Percentiles rank a stretch among this genome's conserved stretches.
phyloP scores from a whole-genome alignment of 1,140 invertebrate species.

The Caerostris darwini region DNA sequence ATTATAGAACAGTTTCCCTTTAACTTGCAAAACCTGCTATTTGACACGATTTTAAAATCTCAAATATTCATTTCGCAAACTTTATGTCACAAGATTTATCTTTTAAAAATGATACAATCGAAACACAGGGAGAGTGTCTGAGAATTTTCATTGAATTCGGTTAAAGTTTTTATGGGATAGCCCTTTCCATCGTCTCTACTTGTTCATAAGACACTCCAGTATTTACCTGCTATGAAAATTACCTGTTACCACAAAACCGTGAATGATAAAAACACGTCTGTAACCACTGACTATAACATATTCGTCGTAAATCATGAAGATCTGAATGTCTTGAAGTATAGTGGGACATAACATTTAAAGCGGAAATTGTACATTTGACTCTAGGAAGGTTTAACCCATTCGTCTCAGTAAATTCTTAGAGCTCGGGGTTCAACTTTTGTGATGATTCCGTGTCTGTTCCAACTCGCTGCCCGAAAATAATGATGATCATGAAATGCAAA shows the following conservation, averaged over 20 bases:
- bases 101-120: no score
- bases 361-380: background rate
- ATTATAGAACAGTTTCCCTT: no score
- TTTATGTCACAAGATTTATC: no score
- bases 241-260: background rate
- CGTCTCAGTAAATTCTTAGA: constrained; percentile 11
- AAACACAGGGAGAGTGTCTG: background rate
- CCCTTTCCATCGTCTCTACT: background rate
- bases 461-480: background rate
- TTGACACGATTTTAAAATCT: no score
- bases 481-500: background rate
- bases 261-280: background rate
- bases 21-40: no score
- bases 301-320: background rate
- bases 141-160: background rate
- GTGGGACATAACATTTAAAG: background rate
- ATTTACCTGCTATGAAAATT: background rate
- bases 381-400: background rate
- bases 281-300: background rate
- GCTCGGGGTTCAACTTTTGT: background rate
- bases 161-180: background rate
- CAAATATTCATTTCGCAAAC: no score
- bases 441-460: background rate
- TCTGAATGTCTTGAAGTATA: constrained; percentile 2
- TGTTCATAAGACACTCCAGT: background rate